Base-by-base conservation (phyloP, 2,113 vertebrate species). In the Labeo catla region DNA sequence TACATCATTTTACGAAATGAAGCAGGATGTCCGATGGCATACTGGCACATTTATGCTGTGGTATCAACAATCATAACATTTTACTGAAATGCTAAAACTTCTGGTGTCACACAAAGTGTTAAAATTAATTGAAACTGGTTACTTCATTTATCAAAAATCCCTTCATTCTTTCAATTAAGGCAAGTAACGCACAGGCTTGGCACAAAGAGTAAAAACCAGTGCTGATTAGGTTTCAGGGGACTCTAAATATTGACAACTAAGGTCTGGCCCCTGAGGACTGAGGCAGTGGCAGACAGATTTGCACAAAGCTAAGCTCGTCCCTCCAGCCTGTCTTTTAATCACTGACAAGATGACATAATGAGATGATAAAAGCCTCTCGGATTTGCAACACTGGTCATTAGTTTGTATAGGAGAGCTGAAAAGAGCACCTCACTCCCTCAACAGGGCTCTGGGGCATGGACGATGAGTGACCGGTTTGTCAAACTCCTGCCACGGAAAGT, bases 301-400 rank as follows among this genome's bases (percentile, higher is more conserved):
- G 47, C 77, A 54, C 21, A 57, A 36, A 73, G 52, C 52, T 61
- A 47, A 66, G 57, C 84, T 86, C 28, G 78, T 86, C 88, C 88
- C 86, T 19, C 81, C 85, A 87, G 84, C 36, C 81, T 70, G 87
- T 84, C 83, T 86, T 87, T 88, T 92, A 92, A 93, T 92, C 90
- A 90, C 89, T 90, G 88, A 77, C 83, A 88, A 45, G 81, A 50
- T 28, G 68, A 59, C 88, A 93, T 88, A 92, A 92, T 84, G 86
- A 90, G 86, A 93, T 86, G 86, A 93, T 92, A 91, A 93, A 92
- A 91, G 87, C 74, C 91, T 87, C 94, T 93, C 91, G 47, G 87
- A 93, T 93, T 93, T 88, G 84, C 74, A 86, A 79, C 83, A 81
- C 86, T 89, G 91, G 93, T 93, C 92, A 93, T 92, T 93, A 93